phyloP scores from a whole-genome alignment of 1,140 invertebrate species.

The Drosophila jambulina region DNA sequence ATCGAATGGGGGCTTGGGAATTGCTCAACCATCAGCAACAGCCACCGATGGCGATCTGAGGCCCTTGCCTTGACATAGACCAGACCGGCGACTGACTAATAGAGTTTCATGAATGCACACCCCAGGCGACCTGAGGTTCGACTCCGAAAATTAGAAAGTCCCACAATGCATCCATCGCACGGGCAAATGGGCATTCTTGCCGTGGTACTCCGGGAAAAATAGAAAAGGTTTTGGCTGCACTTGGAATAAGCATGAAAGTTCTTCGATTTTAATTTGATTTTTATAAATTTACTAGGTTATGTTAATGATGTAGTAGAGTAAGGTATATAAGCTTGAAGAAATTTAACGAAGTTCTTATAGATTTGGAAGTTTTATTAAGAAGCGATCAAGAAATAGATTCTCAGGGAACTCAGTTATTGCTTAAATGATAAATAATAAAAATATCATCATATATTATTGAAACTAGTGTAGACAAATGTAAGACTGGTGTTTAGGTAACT shows the following conservation, averaged over 20 bases:
- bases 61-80: conserved; percentile 71
- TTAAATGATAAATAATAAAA: too few relatives aligned
- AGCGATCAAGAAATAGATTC: too few relatives aligned
- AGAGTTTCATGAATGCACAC: conserved; percentile 58
- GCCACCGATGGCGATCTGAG: conserved; percentile 47
- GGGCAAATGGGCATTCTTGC: conserved; percentile 22
- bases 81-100: conserved; percentile 62
- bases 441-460: too few relatives aligned
- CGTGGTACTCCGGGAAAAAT: background rate
- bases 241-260: background rate
- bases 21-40: conserved; percentile 56
- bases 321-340: background rate
- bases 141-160: conserved; percentile 42
- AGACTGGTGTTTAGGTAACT: background rate
- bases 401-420: too few relatives aligned
- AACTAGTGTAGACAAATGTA: too few relatives aligned
- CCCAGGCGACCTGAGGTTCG: conserved; percentile 23
- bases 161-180: conserved; percentile 30
- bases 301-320: background rate
- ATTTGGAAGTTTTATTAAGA: too few relatives aligned
- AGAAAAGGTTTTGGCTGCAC: background rate
- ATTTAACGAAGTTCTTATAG: too few relatives aligned
- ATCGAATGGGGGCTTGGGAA: conserved; percentile 55
- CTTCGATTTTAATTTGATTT: background rate
- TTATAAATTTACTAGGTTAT: fast-evolving